Evolutionary conservation across 2,888 invertebrate genomes (phyloP).

Genomic region (Agrochola macilenta): DNA sequence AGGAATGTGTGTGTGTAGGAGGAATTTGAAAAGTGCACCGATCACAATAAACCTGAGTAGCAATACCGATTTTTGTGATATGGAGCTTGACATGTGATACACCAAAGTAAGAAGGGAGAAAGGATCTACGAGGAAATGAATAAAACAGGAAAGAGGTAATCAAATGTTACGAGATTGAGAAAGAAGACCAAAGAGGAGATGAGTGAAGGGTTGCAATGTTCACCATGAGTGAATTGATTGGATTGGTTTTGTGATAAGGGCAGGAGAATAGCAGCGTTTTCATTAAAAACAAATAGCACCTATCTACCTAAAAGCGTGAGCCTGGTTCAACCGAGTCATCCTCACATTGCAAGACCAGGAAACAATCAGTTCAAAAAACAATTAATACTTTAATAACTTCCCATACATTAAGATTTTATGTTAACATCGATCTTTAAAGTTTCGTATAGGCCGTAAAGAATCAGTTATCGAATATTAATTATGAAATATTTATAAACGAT

Average conservation of each 20-base stretch:
- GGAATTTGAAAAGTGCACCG: neutral
- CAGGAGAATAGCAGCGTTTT: neutral
- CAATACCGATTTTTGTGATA: neutral
- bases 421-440: conserved; percentile 11
- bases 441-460: conserved; percentile 36
- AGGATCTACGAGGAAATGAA: neutral
- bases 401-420: conserved; percentile 21
- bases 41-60: neutral
- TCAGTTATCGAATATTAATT: conserved; percentile 40
- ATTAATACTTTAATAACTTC: conserved; percentile 22
- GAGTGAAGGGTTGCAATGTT: too few species aligned
- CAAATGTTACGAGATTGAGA: neutral
- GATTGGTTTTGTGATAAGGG: neutral
- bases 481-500: conserved; percentile 44
- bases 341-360: conserved; percentile 4
- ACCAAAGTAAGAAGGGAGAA: neutral
- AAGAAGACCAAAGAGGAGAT: too few species aligned
- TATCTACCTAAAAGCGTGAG: too few species aligned
- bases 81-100: too few species aligned
- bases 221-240: too few species aligned
- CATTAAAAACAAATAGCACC: neutral
- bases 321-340: neutral
- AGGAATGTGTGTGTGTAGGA: too few species aligned
- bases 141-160: neutral
- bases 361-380: conserved; percentile 22